phyloP scores from a whole-genome alignment of 2,888 invertebrate genomes.

The Cotesia congregata region DNA sequence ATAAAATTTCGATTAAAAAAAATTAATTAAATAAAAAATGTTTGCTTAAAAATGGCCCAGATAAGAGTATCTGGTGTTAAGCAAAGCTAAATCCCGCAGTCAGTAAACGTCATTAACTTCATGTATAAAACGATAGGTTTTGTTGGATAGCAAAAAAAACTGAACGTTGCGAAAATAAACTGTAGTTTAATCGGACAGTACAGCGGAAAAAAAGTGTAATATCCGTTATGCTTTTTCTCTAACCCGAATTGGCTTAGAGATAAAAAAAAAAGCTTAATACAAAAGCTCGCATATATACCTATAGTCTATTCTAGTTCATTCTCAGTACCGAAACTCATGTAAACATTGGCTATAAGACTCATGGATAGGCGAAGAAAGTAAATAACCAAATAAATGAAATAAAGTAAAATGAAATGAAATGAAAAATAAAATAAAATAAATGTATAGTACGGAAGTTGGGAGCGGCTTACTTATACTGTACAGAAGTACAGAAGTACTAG shows the following conservation, averaged over 20 bases:
- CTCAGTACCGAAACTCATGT: background rate
- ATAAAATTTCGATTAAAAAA: too few species aligned
- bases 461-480: background rate
- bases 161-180: background rate
- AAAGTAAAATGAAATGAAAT: background rate
- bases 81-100: background rate
- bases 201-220: background rate
- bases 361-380: background rate
- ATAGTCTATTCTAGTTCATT: background rate
- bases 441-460: conserved; percentile 4
- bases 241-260: background rate
- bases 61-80: too few species aligned
- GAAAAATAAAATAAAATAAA: conserved; percentile 30
- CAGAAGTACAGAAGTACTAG: background rate
- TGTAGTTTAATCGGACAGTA: background rate
- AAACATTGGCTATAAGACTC: background rate
- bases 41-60: too few species aligned
- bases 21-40: too few species aligned
- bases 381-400: background rate
- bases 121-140: background rate
- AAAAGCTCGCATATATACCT: background rate
- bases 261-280: background rate
- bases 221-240: background rate
- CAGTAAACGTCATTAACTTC: background rate
- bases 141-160: background rate